Base-by-base conservation (phyloP, 2,797 vertebrate genomes). In the Schizopygopsis malacanthus region DNA sequence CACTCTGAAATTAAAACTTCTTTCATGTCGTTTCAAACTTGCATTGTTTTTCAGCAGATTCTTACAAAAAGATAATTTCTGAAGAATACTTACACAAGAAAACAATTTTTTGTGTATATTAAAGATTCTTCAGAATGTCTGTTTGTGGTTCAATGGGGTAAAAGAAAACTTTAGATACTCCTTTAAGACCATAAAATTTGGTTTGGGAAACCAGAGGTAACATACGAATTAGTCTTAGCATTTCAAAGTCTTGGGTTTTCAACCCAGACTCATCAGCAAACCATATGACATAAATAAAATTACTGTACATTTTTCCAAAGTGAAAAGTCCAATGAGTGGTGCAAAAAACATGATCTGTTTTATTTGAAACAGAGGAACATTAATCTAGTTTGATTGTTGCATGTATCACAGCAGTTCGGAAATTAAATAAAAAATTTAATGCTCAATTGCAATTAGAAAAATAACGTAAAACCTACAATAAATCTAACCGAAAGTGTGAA, bases 171-270 rank as follows among this genome's bases (percentile, higher is more conserved):
- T 33, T 2, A 33, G 33, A 18, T 80, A 9, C 13, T 45, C 16
- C 22, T 13, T 81, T 2, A 10, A 54, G 22, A 56, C n/a, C 37
- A 70, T 54, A 52, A 8, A 4, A 25, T 39, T 43, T 18, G 41
- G 37, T 81, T 70, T n/a, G 28, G 13, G 79, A 52, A 56, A 71
- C 56, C 67, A 72, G 12, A 54, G 70, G 25, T 25, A 20, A 54
- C 6, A 39, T 25, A 6, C 0, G 25, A 65, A 43, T 63, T 28
- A 45, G 39, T 7, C 1, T 59, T n/a, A 8, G 22, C 7, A 8
- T 79, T 79, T 79, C 4, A 63, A 63, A 20, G 22, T 61, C 13
- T 61, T 37, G 15, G 13, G 63, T 67, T 37, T 37, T 67, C 63
- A 18, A 67, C 15, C 15, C 15, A 69, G 15, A 18, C 18, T 39